phyloP scores from a whole-genome alignment of 2,113 vertebrate genomes.

The Galemys pyrenaicus region DNA sequence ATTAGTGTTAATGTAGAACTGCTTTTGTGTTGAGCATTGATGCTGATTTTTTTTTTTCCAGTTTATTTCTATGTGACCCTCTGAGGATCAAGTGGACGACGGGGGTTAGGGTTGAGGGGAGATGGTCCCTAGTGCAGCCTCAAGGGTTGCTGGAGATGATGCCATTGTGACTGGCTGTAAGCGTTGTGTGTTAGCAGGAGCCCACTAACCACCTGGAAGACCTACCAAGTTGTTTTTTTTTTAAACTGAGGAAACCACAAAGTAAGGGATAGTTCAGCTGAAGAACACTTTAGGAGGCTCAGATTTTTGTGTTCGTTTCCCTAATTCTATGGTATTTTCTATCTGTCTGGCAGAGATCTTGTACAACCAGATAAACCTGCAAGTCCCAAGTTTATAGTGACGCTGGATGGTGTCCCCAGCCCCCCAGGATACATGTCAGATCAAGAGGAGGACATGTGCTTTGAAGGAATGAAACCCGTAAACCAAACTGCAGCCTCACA shows the following conservation, averaged over 20 bases:
- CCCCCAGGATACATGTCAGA: constrained; percentile 91
- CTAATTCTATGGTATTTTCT: constrained; percentile 79
- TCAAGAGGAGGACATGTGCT: constrained; percentile 88
- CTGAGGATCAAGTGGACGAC: not conserved
- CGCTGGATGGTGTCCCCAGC: constrained; percentile 95
- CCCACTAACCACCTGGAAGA: not conserved
- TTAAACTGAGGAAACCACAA: not conserved
- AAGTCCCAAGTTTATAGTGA: constrained; percentile 96
- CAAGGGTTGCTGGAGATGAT: not conserved
- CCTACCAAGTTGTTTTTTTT: not conserved
- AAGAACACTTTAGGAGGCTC: constrained; percentile 4
- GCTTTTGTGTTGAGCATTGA: not conserved
- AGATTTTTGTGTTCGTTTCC: constrained; percentile 64
- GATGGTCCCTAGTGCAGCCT: not conserved
- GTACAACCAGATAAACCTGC: constrained; percentile 85
- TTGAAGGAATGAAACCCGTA: constrained; percentile 85
- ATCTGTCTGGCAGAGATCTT: constrained; percentile 85
- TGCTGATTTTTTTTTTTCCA: not conserved
- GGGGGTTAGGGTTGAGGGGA: constrained; percentile 12
- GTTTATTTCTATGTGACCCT: constrained; percentile 15
- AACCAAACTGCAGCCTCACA: constrained; percentile 79
- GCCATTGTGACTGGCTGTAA: not conserved
- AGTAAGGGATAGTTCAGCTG: constrained; percentile 34
- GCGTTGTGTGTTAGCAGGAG: not conserved
- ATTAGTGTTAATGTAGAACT: not conserved